phyloP scores from a whole-genome alignment of 2,888 invertebrate species.

The Syrphus vitripennis region DNA sequence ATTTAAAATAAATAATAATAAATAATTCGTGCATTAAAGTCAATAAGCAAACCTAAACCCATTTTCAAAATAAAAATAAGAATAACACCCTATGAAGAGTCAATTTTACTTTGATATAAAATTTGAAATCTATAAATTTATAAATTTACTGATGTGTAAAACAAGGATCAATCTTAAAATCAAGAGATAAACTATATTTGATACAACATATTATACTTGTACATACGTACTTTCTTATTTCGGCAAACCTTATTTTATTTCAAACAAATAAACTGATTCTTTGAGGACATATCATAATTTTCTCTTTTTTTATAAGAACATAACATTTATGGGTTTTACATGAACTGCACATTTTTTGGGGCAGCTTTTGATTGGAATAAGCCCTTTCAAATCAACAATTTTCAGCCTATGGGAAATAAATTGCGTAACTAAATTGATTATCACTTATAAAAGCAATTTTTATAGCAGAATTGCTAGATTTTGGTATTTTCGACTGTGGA shows the following conservation, averaged over 20 bases:
- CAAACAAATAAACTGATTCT: conserved; percentile 67
- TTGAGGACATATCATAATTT: conserved; percentile 70
- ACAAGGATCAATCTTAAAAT: conserved; percentile 71
- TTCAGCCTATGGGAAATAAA: conserved; percentile 50
- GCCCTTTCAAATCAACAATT: conserved; percentile 49
- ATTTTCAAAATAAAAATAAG: conserved; percentile 63
- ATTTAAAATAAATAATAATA: background rate
- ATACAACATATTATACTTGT: conserved; percentile 70
- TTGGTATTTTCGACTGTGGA: conserved; percentile 71
- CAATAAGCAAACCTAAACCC: conserved; percentile 60
- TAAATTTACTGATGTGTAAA: conserved; percentile 67
- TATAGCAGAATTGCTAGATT: conserved; percentile 52
- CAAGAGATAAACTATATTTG: conserved; percentile 71
- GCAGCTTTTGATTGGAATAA: conserved; percentile 47
- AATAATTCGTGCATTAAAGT: conserved; percentile 48
- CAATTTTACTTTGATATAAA: conserved; percentile 73
- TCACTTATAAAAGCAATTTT: conserved; percentile 65
- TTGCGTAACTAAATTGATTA: conserved; percentile 55
- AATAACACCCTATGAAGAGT: conserved; percentile 72
- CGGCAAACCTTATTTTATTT: conserved; percentile 52
- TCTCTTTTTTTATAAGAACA: conserved; percentile 50
- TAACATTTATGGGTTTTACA: conserved; percentile 51
- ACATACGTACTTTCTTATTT: conserved; percentile 64
- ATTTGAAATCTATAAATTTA: conserved; percentile 70
- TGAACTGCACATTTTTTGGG: conserved; percentile 60